Evolutionary conservation across 2,113 vertebrate genomes (phyloP), one percentile per base, ranked within the genome.

Genomic region (Arvicanthis niloticus): DNA sequence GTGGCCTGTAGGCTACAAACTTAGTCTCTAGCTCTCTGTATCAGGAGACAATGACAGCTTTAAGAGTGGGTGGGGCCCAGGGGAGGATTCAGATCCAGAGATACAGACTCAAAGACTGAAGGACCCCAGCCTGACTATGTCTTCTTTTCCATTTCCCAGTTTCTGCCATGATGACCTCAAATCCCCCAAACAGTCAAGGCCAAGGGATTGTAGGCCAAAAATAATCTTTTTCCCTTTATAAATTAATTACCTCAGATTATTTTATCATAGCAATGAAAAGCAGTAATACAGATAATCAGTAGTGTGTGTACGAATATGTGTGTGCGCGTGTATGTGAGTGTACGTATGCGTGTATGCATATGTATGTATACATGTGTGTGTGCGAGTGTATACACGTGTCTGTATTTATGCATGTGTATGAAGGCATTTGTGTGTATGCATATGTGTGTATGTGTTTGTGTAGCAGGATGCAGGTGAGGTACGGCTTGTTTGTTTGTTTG

Each of bases 401-500:
- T 29, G 48, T 19, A 51, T 53, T 7, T 53, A 17, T 58, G 68
- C 9, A 22, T 40, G 13, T 16, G 37, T 19, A 16, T 42, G 15
- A 19, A 24, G 9, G 72, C 45, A 58, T 62, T 31, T 24, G 10
- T 29, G 48, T 56, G 37, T 72, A 2, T 40, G 68, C 29, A 24
- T 40, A 3, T 26, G 68, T 19, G 24, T 42, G 37, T 16, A 15
- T 16, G 56, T 62, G 72, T 62, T 40, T 37, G 29, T 34, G 31
- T 12, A 2, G 22, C 72, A 77, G 88, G 73, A 72, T 51, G 80
- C 82, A 70, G 82, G 75, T 75, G 78, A 76, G 37, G 26, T n/a
- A 42, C 37, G 85, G 17, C 80, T 87, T 94, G 65, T 58, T 51
- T 92, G 85, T 40, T 93, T 92, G 77, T 31, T 93, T 94, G 94